Percentiles rank a stretch among this genome's conserved stretches.
Conservation (phyloP, 64 coral and sea anemone species). For the Montipora sp. region DNA sequence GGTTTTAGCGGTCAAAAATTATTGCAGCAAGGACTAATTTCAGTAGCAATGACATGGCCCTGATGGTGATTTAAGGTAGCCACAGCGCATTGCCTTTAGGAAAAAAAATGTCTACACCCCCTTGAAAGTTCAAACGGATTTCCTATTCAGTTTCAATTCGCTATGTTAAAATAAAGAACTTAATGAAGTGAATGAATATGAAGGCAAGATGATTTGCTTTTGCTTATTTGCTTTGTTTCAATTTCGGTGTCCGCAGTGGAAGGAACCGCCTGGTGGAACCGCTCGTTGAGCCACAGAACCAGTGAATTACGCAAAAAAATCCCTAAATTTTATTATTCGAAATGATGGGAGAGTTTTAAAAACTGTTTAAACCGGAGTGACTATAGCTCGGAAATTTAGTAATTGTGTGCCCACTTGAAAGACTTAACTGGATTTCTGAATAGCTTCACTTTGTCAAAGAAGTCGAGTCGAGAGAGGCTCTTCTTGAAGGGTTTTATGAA, state of each 20-base stretch:
- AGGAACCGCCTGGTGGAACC: background rate
- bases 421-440: too few relatives aligned
- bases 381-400: background rate
- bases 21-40: constrained; percentile 30
- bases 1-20: constrained; percentile 12
- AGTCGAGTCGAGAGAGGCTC: too few relatives aligned
- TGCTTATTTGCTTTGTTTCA: background rate
- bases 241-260: background rate
- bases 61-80: background rate
- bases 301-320: background rate
- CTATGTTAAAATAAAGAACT: background rate
- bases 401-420: too few relatives aligned
- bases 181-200: background rate
- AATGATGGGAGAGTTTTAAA: too few relatives aligned
- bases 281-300: background rate
- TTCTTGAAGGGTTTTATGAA: too few relatives aligned
- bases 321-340: too few relatives aligned
- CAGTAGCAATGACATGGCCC: background rate
- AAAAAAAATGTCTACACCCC: constrained; percentile 27
- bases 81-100: background rate
- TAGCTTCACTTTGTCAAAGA: too few relatives aligned
- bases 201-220: background rate
- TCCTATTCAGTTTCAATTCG: background rate
- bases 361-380: too few relatives aligned
- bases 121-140: constrained; percentile 16